Base-by-base conservation (phyloP, 2,888 invertebrate genomes). In the Cheilosia urbana region DNA sequence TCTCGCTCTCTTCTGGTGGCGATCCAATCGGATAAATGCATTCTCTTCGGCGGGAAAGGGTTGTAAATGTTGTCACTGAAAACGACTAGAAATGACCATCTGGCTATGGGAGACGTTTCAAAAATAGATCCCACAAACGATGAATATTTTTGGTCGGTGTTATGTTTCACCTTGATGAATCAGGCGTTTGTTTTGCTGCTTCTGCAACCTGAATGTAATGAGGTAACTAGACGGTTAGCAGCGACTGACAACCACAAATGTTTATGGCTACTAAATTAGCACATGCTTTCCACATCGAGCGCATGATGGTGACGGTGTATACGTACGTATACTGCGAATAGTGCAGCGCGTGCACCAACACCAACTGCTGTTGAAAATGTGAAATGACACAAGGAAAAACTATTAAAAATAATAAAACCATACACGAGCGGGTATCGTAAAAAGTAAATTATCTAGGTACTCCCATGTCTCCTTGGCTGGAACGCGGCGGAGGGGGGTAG, bases 371-470 rank as follows among this genome's bases (percentile, higher is more conserved):
- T 21, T 40, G 30, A 45, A 42, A 68, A 60, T 60, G 58, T n/a
- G 68, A 68, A 60, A 45, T 47, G 53, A 62, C 49, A 55, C 37
- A 47, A 62, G 51, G 40, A 69, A 45, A 53, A 63, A 40, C 58
- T 71, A 53, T 62, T 34, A 47, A 47, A 47, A 47, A 6, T 47
- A 47, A 47, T 47, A 47, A 47, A 72, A 62, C 60, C 17, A 55
- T 73, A 73, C 84, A 84, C 75, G 84, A 69, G 79, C 75, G 9
- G 53, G 60, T 68, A 37, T 79, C 75, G 79, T 84, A 71, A 84
- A 84, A 78, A 69, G 15, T 7, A 60, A 24, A 60, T 24, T 51
- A 24, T 30, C 30, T 30, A 2, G 9, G 9, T 30, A 30, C 30
- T 30, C 6, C 30, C 30, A 5, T 27, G 0, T 27, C 27, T 0